Evolutionary conservation across 2,797 vertebrate species (phyloP).

Genomic region (Gobionotothen gibberifrons): DNA sequence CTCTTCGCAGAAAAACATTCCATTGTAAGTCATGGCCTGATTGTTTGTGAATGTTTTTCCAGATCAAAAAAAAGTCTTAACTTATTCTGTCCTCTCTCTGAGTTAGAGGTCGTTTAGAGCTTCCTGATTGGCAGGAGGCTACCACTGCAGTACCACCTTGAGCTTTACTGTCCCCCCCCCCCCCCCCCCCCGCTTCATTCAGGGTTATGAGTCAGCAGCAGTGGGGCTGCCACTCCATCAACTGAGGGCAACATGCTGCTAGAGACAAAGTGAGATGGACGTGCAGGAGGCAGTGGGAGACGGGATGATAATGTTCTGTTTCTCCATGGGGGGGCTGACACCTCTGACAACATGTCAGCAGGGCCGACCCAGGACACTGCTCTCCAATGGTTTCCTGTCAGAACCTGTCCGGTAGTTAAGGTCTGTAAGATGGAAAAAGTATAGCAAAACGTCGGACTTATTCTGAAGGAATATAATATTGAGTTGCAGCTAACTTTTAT

Average conservation of each 20-base stretch:
- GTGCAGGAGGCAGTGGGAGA: constrained; percentile 56
- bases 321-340: constrained; percentile 61
- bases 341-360: constrained; percentile 71
- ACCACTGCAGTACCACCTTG: constrained; percentile 29
- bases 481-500: neutral
- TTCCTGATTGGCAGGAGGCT: constrained; percentile 45
- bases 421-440: constrained; percentile 12
- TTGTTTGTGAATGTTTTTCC: constrained; percentile 20
- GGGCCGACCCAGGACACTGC: constrained; percentile 57
- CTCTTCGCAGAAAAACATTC: neutral
- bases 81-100: constrained; percentile 2
- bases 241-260: constrained; percentile 52
- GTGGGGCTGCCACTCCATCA: constrained; percentile 55
- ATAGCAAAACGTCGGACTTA: constrained; percentile 11
- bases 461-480: neutral
- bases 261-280: constrained; percentile 60
- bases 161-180: neutral
- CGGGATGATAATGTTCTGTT: constrained; percentile 71
- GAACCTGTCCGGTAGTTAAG: constrained; percentile 33
- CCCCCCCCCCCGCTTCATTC: constrained; percentile 9
- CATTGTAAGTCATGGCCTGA: constrained; percentile 17
- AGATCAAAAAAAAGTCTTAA: constrained; percentile 10
- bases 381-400: constrained; percentile 10
- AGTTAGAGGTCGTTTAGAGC: constrained; percentile 5
- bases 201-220: constrained; percentile 68